Conservation (phyloP, 2,888 invertebrate species). For the Eupithecia dodoneata region DNA sequence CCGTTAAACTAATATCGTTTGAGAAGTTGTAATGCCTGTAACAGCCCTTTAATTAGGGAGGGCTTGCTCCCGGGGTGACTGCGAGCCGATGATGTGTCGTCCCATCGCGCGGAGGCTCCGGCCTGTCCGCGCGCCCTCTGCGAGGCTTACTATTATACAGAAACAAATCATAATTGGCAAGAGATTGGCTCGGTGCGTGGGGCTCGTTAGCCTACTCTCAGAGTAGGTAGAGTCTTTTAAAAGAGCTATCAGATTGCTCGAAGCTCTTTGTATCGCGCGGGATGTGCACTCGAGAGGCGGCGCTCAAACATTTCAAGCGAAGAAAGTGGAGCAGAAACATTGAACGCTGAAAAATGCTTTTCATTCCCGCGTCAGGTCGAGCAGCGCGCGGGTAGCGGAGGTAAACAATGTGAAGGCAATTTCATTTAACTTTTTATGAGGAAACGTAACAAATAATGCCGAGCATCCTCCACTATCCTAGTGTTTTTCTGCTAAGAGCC, state of each 20-base stretch:
- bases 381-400: constrained; percentile 18
- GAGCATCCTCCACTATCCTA: constrained; percentile 22
- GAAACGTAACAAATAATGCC: constrained; percentile 25
- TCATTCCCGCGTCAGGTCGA: constrained; percentile 4
- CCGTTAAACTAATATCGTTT: constrained; percentile 25
- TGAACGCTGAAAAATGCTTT: constrained; percentile 15
- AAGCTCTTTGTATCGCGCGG: background rate
- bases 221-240: background rate
- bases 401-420: constrained; percentile 25
- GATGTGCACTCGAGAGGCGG: constrained; percentile 5
- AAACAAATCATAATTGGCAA: background rate
- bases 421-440: constrained; percentile 35
- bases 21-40: constrained; percentile 26
- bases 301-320: constrained; percentile 14
- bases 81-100: constrained; percentile 19
- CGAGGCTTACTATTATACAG: background rate
- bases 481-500: constrained; percentile 18
- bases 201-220: background rate
- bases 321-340: constrained; percentile 10
- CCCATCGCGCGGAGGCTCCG: background rate
- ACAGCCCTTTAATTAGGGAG: constrained; percentile 19
- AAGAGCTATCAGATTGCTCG: constrained; percentile 1
- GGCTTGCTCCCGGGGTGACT: constrained; percentile 11
- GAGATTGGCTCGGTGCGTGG: background rate
- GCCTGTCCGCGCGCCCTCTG: background rate